Base-by-base conservation (phyloP, 2,113 vertebrate genomes). In the Brienomyrus longianalis region DNA sequence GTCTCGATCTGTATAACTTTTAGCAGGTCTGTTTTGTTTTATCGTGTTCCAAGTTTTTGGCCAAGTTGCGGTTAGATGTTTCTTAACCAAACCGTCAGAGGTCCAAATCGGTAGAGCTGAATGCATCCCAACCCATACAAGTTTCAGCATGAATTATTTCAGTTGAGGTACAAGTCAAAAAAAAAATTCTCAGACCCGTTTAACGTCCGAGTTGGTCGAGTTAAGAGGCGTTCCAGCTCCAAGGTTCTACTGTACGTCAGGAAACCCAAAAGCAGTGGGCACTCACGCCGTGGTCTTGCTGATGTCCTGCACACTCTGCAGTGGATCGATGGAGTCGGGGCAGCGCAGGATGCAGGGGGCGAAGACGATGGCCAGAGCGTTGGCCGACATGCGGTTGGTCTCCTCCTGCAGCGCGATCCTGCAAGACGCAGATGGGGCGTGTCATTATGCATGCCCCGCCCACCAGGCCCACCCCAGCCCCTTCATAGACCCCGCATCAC, bases 361-460 rank as follows among this genome's bases (percentile, higher is more conserved):
- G 90, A 99, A 99, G n/a, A 99, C 98, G 2, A 99, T 99, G 77
- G 98, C 98, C 94, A 99, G 92, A 74, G 98, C 98, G 0, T 99
- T 99, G 3, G 98, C 97, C 31, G 98, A 99, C 98, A 99, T 99
- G 6, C 98, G 97, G 92, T 99, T 99, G 48, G 98, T 99, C 3
- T 99, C 98, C 85, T 99, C 98, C 92, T 99, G 97, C 62, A 98
- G 94, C 80, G 97, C 97, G 88, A 99, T 98, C 95, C 98, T 99
- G 90, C 92, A 88, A 91, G 0, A 91, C 70, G 9, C 17, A 91
- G 45, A 88, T 9, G 83, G 50, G 13, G 54, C 83, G 0, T 50
- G 85, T 87, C 45, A 89, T 56, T 5, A 3, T 43, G 52, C 74
- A 43, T 43, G 74, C 31, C 31, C 74, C 74, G 1, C 74, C 74